Evolutionary conservation across 64 coral and sea anemone genomes (phyloP).

Genomic region (Montipora capricornis): DNA sequence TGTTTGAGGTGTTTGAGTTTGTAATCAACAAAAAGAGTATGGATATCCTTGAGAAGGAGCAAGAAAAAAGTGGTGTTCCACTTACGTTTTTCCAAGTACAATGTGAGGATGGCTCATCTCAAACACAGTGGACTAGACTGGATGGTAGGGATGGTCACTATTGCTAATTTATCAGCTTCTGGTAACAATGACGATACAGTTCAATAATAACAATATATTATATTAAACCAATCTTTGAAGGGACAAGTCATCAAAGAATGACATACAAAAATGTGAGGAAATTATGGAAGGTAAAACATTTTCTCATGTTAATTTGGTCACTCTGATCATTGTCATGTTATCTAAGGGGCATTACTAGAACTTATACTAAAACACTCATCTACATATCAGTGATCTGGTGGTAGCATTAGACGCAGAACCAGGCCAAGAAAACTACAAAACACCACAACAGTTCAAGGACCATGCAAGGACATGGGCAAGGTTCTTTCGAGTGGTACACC

Average conservation of each 20-base stretch:
- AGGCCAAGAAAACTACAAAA: constrained; percentile 21
- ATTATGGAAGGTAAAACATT: too few species aligned
- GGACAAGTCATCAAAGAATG: too few species aligned
- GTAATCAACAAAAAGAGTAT: constrained; percentile 11
- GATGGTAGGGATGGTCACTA: constrained; percentile 10
- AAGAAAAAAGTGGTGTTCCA: constrained; percentile 48
- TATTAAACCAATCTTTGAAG: background rate
- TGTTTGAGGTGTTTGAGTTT: background rate
- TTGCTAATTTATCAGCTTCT: background rate
- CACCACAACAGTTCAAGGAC: background rate
- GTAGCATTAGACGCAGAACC: background rate
- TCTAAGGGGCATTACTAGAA: background rate
- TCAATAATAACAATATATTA: background rate
- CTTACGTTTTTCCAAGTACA: constrained; percentile 56
- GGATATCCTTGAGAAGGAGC: constrained; percentile 3
- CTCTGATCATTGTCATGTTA: background rate
- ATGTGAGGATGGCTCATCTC: background rate
- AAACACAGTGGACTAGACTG: constrained; percentile 56
- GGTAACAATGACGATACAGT: background rate
- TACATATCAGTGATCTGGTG: background rate
- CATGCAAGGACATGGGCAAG: constrained; percentile 20
- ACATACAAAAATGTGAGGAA: too few species aligned
- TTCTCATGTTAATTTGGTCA: too few species aligned
- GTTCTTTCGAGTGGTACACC: constrained; percentile 4
- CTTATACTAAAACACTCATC: background rate